phyloP scores from a whole-genome alignment of 2,113 vertebrate species.

The Heptranchias perlo region DNA sequence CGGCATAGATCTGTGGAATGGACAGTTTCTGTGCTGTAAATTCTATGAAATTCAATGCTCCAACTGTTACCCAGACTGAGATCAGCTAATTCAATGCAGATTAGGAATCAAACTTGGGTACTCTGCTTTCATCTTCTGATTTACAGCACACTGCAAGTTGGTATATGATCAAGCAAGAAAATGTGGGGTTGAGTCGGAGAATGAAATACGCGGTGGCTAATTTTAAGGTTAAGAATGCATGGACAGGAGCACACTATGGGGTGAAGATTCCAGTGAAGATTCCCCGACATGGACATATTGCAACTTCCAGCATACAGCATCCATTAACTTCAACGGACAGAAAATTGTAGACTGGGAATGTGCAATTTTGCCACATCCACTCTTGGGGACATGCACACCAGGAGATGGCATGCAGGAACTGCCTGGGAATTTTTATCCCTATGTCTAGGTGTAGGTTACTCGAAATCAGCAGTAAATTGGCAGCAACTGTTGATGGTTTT shows the following conservation, averaged over 20 bases:
- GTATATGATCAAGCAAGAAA: background rate
- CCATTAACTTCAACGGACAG: background rate
- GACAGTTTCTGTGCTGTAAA: too few relatives aligned
- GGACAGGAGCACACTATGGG: background rate
- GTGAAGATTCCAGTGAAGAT: background rate
- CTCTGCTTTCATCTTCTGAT: background rate
- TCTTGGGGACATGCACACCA: background rate
- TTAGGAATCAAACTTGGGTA: background rate
- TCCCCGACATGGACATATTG: background rate
- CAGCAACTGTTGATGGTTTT: background rate
- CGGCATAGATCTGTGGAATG: too few relatives aligned
- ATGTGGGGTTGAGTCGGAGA: background rate
- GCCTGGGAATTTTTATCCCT: background rate
- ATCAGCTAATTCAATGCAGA: background rate
- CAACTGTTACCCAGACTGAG: background rate
- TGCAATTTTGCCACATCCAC: background rate
- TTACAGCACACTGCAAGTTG: background rate
- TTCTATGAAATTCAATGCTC: too few relatives aligned
- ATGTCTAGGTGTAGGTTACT: background rate
- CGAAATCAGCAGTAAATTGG: background rate
- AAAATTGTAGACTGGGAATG: background rate
- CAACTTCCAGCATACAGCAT: background rate
- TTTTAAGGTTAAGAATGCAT: background rate
- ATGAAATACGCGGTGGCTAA: background rate
- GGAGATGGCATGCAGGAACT: background rate